A percentile compares a stretch with the other conserved stretches of the same genome.
These are phyloP conservation scores for Brenthis hecate DNA, from an alignment of 2,888 invertebrate genomes.

Conservation along the genomic window DNA sequence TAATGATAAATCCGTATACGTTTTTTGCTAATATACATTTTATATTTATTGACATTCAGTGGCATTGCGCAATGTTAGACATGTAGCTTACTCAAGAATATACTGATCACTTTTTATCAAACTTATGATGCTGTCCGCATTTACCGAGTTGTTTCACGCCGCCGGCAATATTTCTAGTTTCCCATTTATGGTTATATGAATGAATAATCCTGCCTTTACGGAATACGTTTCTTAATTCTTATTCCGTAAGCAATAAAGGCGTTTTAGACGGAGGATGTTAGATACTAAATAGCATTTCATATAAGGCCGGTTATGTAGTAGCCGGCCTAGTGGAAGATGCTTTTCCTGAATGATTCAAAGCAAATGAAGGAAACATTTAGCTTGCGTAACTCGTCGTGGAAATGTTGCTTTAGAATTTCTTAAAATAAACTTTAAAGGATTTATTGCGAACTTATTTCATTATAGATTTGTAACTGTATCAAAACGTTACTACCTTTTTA, in stretches of 20 bases:
- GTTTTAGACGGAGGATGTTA: constrained; percentile 39
- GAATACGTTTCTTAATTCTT: constrained; percentile 41
- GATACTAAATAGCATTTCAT: constrained; percentile 33
- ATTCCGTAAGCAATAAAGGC: constrained; percentile 37
- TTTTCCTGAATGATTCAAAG: constrained; percentile 39
- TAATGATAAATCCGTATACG: not conserved
- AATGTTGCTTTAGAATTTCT: constrained; percentile 22
- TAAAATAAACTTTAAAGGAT: constrained; percentile 15
- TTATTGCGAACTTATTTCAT: constrained; percentile 24
- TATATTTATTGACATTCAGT: constrained; percentile 4
- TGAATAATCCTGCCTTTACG: constrained; percentile 55
- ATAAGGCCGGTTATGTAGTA: constrained; percentile 39
- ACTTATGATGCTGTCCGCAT: constrained; percentile 65
- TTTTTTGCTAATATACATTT: constrained; percentile 3
- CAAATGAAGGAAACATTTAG: constrained; percentile 36
- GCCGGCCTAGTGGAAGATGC: constrained; percentile 36
- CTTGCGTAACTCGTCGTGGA: constrained; percentile 23
- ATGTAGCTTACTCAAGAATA: constrained; percentile 26
- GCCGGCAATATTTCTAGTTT: constrained; percentile 48
- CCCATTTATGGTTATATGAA: constrained; percentile 64
- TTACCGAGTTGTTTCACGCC: constrained; percentile 53
- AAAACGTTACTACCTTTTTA: not conserved
- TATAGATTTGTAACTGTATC: constrained; percentile 12
- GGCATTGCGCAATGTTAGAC: constrained; percentile 22
- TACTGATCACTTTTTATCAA: constrained; percentile 41